These are phyloP conservation scores for Antitype chi DNA, from an alignment of 2,888 invertebrate species.

Conservation along the genomic window DNA sequence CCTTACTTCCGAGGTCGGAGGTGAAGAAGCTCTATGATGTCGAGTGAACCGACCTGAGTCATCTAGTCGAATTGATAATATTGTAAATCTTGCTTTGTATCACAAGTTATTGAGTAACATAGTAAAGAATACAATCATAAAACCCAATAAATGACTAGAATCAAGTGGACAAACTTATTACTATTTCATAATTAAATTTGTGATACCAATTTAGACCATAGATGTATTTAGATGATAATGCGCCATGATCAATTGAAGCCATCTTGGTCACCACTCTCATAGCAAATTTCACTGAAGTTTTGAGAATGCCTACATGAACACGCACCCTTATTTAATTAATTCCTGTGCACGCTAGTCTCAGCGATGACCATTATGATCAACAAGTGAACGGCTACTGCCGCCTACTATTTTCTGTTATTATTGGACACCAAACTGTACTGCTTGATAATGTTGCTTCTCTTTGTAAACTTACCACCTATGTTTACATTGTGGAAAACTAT, in stretches of 20 bases:
- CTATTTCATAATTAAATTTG: background rate
- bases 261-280: background rate
- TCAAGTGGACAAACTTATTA: slow-evolving; percentile 26
- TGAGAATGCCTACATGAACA: background rate
- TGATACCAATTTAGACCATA: background rate
- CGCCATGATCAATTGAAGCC: background rate
- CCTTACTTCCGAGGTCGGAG: slow-evolving; percentile 37
- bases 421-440: background rate
- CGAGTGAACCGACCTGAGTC: slow-evolving; percentile 13
- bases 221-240: background rate
- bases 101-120: background rate
- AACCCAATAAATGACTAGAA: slow-evolving; percentile 44
- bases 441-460: background rate
- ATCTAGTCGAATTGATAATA: slow-evolving; percentile 33
- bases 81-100: background rate
- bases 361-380: too few species aligned
- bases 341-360: background rate
- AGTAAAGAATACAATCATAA: background rate
- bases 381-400: background rate
- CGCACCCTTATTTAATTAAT: background rate
- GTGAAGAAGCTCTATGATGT: slow-evolving; percentile 31
- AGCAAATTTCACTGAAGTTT: background rate
- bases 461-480: background rate
- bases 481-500: background rate
- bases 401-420: background rate